Conservation (phyloP, 2,113 vertebrate species). For the Lagopus leucura region DNA sequence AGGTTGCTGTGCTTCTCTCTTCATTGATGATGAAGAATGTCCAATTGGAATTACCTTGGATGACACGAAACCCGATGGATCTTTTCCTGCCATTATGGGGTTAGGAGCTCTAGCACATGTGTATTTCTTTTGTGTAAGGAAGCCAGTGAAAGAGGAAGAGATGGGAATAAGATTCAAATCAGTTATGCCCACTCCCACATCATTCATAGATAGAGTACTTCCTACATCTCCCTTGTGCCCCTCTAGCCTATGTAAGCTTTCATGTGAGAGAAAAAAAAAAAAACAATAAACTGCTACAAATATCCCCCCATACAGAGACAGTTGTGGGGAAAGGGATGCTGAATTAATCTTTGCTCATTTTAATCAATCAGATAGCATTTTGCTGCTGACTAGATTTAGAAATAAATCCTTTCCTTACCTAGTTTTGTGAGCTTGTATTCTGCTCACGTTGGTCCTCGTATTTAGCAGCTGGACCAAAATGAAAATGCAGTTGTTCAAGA, state of each 20-base stretch:
- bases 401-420: background rate
- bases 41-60: conserved; percentile 93
- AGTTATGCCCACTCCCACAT: background rate
- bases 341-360: background rate
- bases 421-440: background rate
- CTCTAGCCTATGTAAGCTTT: background rate
- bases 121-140: background rate
- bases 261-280: background rate
- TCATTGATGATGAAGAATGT: conserved; percentile 92
- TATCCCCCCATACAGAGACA: background rate
- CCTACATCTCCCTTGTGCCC: background rate
- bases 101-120: conserved; percentile 62
- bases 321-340: background rate
- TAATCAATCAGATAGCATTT: background rate
- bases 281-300: background rate
- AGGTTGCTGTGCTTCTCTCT: conserved; percentile 91
- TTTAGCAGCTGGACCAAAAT: background rate
- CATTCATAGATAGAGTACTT: background rate
- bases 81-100: conserved; percentile 93
- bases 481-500: background rate
- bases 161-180: background rate
- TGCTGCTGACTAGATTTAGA: background rate
- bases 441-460: background rate
- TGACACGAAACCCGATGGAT: conserved; percentile 93
- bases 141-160: background rate